Base-by-base conservation (phyloP, 2,888 invertebrate species). In the Lepetodrilus schrolli region DNA sequence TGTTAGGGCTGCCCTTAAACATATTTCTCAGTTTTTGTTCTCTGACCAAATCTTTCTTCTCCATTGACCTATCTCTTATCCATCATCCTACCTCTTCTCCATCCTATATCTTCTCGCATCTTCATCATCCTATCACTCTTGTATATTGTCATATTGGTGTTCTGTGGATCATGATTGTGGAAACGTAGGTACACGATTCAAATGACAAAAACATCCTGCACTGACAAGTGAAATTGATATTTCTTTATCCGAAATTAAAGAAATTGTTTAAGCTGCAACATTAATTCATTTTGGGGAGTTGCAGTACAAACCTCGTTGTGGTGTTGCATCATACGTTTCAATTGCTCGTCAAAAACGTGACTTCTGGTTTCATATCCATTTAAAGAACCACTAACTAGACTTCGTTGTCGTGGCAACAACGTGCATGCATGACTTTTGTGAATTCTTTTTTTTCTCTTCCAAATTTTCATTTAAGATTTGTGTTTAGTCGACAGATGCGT, bases 161-260 rank as follows among this genome's bases (percentile, higher is more conserved):
- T n/a, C n/a, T n/a, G n/a, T n/a, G n/a, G n/a, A n/a, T n/a, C n/a
- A n/a, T n/a, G n/a, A n/a, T n/a, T n/a, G n/a, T n/a, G n/a, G n/a
- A n/a, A n/a, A n/a, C n/a, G n/a, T n/a, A n/a, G n/a, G n/a, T n/a
- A n/a, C n/a, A n/a, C n/a, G n/a, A n/a, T n/a, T n/a, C n/a, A n/a
- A n/a, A n/a, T n/a, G n/a, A n/a, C n/a, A 58, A 58, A 58, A 58
- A 17, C 58, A 13, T 8, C 26, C 17, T 10, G 58, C 58, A 58
- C 34, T 58, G 58, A 58, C 58, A 58, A 58, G 58, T 26, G 58
- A 58, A 58, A 58, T 58, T 58, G 58, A 58, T 58, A 58, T 58
- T 58, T 58, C 58, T 58, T 58, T 58, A 58, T 58, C 58, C 58
- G n/a, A 58, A 58, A 58, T 58, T 58, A 58, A 58, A 58, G 58